Base-by-base conservation (phyloP, 35 echinoderm and acorn worm genomes). In the Holothuria glaberrima region DNA sequence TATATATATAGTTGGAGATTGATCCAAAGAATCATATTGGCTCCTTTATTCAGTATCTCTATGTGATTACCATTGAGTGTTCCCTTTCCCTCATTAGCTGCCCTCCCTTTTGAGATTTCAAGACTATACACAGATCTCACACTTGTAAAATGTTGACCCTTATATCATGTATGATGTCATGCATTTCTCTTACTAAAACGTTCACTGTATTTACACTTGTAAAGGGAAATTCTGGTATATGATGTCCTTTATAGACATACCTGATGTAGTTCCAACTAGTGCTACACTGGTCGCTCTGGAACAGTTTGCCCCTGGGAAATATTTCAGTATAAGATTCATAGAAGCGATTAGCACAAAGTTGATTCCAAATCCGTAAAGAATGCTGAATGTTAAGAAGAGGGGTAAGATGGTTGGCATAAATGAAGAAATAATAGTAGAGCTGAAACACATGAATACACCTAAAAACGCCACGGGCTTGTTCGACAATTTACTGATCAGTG, bases 311-410 rank as follows among this genome's bases (percentile, higher is more conserved):
- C 80, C 72, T 9, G 94, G 94, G 36, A 92, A 96, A 75, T 96
- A 96, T 46, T 90, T 92, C 52, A 96, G 83, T 69, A 96, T 92
- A 24, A 96, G 91, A 44, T 88, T 96, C 31, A 96, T 90, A 28
- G 94, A 96, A 1, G 94, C 35, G 48, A 96, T 96, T 44, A 96
- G 79, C 5, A 89, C 76, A 57, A 96, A 93, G 91, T 96, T 96
- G 82, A 96, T 96, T 4, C 94, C 94, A 16, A 93, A 32, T 4
- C 94, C 94, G 78, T 79, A 93, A 61, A 96, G 88, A 12, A 90
- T 33, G 46, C 94, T 90, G 52, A 96, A 96, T 4, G 94, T 96
- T 80, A 92, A 68, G 82, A 92, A 96, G 60, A 96, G 87, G 3
- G 91, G 91, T 63, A 59, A 78, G 30, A 95, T 85, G 72, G 34